Conservation (phyloP, 2,888 invertebrate genomes). For the Tupiocoris notatus region DNA sequence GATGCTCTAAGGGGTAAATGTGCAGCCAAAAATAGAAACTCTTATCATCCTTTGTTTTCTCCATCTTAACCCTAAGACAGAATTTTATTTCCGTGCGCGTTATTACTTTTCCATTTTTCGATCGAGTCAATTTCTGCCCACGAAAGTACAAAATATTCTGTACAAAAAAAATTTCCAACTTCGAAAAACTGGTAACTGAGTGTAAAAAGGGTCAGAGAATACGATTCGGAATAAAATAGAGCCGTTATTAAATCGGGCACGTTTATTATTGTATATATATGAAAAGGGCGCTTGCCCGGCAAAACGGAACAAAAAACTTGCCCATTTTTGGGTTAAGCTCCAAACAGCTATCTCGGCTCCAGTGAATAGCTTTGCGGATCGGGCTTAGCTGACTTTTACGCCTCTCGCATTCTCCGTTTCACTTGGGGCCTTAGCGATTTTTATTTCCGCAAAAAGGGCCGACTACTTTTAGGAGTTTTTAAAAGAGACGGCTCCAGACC, state of each 20-base stretch:
- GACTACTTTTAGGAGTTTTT: constrained; percentile 28
- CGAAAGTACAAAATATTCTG: no score
- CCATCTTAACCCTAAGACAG: no score
- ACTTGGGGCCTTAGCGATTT: neutral
- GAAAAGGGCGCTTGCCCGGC: neutral
- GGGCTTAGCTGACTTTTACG: neutral
- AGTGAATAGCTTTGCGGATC: neutral
- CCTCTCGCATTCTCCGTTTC: neutral
- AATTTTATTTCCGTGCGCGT: no score
- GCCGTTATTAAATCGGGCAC: neutral
- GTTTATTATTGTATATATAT: neutral
- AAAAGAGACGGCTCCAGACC: constrained; percentile 17
- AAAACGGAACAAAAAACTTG: neutral
- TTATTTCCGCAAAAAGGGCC: neutral
- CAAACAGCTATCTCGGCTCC: constrained; percentile 22
- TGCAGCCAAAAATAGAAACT: no score
- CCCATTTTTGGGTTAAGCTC: constrained; percentile 17
- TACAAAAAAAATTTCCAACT: neutral
- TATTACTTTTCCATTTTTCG: no score
- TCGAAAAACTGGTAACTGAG: no score
- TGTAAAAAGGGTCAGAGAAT: no score
- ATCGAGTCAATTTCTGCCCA: no score
- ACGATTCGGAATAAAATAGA: neutral
- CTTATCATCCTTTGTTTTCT: no score
- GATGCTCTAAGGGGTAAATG: no score